Evolutionary conservation across 1,140 invertebrate species (phyloP), one percentile per base, ranked within the genome.

Genomic region (Cydia strobilella): DNA sequence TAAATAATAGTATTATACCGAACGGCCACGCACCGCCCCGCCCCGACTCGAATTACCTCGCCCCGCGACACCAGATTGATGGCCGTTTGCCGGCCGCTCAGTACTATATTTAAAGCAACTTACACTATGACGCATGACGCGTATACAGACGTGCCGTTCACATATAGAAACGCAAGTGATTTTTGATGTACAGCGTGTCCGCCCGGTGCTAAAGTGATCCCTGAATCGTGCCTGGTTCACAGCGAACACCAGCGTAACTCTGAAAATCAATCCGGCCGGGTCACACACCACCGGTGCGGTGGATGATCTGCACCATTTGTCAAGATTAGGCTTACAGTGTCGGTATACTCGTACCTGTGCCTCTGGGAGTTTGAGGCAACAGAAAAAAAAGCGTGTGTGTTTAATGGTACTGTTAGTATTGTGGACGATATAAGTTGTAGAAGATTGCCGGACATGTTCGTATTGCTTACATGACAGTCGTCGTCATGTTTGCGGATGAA

Each of bases 221-320:
- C 18, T 18, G 54, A 2, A 59, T 13, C 10, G 13, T 31, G 3
- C 6, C 54, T 23, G 27, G 63, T 27, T 35, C 23, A 31, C 63
- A 31, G 6, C 63, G 12, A 66, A 31, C 27, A n/a, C 63, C 65
- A 20, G 65, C n/a, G 65, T n/a, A 35, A n/a, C 65, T 23, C 65
- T 7, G 7, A 69, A 69, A 90, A 87, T 87, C 82, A 81, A 80
- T 79, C 74, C 82, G 80, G 80, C 74, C 75, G 79, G 85, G 80
- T 84, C 84, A 81, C 65, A 35, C 65, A 35, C 81, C 79, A 35
- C 81, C 79, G 82, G 77, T 78, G 79, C 75, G 76, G 80, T 82
- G 87, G 88, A 90, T 92, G 78, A 90, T 90, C 89, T 82, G 77
- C 48, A 84, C 84, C 89, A 92, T 91, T 91, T 92, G 88, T 91